Evolutionary conservation across 2,888 invertebrate species (phyloP), one percentile per base, ranked within the genome.

Genomic region (Galeruca laticollis): DNA sequence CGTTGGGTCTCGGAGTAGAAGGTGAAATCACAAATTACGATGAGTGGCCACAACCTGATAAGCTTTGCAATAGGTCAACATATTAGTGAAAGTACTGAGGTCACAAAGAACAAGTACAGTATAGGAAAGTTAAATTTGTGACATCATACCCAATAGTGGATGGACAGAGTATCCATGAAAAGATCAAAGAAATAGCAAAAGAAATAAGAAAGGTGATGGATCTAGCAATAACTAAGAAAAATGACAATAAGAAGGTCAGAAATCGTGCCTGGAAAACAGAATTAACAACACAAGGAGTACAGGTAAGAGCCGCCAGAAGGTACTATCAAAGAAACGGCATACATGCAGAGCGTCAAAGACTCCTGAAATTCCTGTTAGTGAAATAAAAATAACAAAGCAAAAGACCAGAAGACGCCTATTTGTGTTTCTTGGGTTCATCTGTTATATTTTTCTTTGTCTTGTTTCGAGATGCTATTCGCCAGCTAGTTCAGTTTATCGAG

Each of bases 41-140:
- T 37, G 21, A 63, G 63, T 35, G 61, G 49, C 33, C 49, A 61
- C 33, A 61, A 61, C 33, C n/a, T 61, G 9, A 61, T 61, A 3
- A 49, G 33, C n/a, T 8, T 63, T 63, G n/a, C n/a, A n/a, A n/a
- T n/a, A n/a, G n/a, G n/a, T n/a, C n/a, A n/a, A n/a, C n/a, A n/a
- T n/a, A 18, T 20, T 18, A 20, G 20, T 35, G 5, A 18, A 18
- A 43, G 26, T 40, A 4, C 20, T 26, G 21, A 13, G 2, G 20
- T n/a, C n/a, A n/a, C n/a, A n/a, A n/a, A n/a, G n/a, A n/a, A n/a
- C n/a, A n/a, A n/a, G n/a, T n/a, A n/a, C n/a, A 10, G 15, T 13
- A 21, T 1, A 49, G n/a, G 0, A 15, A 2, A 20, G 18, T 2
- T 40, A 40, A 4, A 6, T 60, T 4, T 31, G n/a, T 2, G 2